Evolutionary conservation across 2,113 vertebrate genomes (phyloP), one percentile per base, ranked within the genome.

Genomic region (Engystomops pustulosus): DNA sequence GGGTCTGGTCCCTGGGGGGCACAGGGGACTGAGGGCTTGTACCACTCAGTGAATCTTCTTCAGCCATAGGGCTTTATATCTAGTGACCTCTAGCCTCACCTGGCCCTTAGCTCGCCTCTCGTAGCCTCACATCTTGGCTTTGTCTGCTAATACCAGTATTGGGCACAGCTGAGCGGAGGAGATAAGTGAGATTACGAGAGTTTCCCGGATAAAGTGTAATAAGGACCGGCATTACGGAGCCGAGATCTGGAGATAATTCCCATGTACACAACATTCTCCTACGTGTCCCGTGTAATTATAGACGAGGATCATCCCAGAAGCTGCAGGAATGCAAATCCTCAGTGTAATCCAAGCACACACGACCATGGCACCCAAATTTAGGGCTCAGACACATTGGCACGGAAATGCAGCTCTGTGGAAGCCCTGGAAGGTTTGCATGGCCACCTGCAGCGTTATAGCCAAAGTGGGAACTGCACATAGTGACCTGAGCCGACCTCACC

Each of bases 161-260:
- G n/a, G 68, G 25, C 20, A 44, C 10, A 25, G 68, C 23, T 70
- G 68, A 70, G 68, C 38, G 15, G 68, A 44, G 14, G 20, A 44
- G 68, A 70, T 70, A 41, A 23, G 36, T 69, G 8, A 36, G 68
- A 70, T 70, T 70, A 65, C 17, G 25, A 70, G n/a, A 7, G 18
- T 69, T 17, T 34, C 62, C 4, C 1, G 62, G 62, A 32, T 67
- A n/a, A 3, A 2, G 10, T 6, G 2, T 36, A 41, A 69, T 36
- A 3, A 69, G 67, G 67, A 23, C 38, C 10, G 32, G 18, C 17
- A 67, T 34, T 27, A 62, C 23, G 3, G 8, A 4, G 44, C 12
- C 27, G 3, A 58, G 23, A 11, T n/a, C 7, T 10, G 62, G 14
- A n/a, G 68, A 70, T 44, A 70, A 70, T 70, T 38, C 36, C 34